phyloP scores from a whole-genome alignment of 2,113 vertebrate species.

The Emydura subglobosa region DNA sequence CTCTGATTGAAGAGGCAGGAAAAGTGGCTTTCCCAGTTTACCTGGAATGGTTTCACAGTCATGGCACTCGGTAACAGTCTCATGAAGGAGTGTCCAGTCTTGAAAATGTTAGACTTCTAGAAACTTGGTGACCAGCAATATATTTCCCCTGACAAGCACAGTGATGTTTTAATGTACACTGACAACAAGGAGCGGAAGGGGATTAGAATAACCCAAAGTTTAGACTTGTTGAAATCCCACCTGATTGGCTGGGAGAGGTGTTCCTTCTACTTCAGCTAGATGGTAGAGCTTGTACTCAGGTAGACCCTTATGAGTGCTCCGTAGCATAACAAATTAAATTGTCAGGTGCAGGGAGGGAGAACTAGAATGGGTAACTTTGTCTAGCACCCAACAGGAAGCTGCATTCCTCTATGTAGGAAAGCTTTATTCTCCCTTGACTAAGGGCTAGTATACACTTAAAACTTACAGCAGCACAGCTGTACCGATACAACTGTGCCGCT shows the following conservation, averaged over 20 bases:
- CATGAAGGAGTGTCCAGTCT: background rate
- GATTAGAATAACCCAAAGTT: background rate
- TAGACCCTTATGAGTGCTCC: background rate
- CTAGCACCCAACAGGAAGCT: background rate
- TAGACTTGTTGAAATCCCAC: background rate
- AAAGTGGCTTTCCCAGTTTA: background rate
- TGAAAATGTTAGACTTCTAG: background rate
- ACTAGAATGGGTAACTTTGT: background rate
- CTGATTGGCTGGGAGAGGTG: background rate
- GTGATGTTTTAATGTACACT: background rate
- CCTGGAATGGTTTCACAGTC: background rate
- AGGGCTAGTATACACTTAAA: background rate
- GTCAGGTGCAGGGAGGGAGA: background rate
- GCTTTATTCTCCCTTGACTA: background rate
- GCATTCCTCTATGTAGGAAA: background rate
- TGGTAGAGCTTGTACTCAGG: background rate
- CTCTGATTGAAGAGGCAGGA: background rate
- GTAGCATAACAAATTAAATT: background rate
- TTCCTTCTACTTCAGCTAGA: background rate
- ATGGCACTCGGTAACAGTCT: background rate
- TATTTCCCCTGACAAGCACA: background rate
- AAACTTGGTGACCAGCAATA: accelerated
- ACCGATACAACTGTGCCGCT: no score
- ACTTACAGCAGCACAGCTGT: no score
- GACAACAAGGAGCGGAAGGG: background rate